phyloP scores from a whole-genome alignment of 2,797 vertebrate species.

The Xerus rutilus region DNA sequence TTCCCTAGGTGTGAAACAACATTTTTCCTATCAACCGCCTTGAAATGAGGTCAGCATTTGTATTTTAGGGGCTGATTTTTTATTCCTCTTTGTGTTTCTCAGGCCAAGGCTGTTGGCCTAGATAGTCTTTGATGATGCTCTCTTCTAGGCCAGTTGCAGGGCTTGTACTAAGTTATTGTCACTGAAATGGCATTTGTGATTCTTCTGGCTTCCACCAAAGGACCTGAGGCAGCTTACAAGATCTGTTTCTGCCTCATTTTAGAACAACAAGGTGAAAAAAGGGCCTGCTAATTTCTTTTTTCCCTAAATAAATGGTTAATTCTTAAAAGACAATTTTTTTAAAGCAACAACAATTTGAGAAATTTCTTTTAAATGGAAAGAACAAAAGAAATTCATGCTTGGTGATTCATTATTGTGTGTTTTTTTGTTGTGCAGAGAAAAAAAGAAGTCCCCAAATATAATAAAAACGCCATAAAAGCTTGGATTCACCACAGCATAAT shows the following conservation, averaged over 20 bases:
- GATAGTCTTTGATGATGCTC: neutral
- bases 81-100: neutral
- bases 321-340: constrained; percentile 5
- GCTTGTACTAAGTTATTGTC: neutral
- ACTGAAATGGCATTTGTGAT: neutral
- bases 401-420: neutral
- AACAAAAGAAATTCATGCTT: neutral
- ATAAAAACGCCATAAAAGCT: constrained; percentile 22
- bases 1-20: constrained; percentile 5
- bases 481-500: neutral
- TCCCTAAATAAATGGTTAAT: neutral
- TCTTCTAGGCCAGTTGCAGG: neutral
- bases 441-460: neutral
- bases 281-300: neutral
- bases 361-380: neutral
- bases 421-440: constrained; percentile 42
- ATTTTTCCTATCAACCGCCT: constrained; percentile 25
- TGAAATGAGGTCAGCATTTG: constrained; percentile 71
- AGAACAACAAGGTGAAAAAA: constrained; percentile 1
- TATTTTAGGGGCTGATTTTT: constrained; percentile 16
- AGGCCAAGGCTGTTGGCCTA: neutral
- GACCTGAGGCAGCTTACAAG: neutral
- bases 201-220: neutral
- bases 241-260: neutral
- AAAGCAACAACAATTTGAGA: constrained; percentile 6